Evolutionary conservation across 2,797 vertebrate species (phyloP).

Genomic region (Thunnus albacares): DNA sequence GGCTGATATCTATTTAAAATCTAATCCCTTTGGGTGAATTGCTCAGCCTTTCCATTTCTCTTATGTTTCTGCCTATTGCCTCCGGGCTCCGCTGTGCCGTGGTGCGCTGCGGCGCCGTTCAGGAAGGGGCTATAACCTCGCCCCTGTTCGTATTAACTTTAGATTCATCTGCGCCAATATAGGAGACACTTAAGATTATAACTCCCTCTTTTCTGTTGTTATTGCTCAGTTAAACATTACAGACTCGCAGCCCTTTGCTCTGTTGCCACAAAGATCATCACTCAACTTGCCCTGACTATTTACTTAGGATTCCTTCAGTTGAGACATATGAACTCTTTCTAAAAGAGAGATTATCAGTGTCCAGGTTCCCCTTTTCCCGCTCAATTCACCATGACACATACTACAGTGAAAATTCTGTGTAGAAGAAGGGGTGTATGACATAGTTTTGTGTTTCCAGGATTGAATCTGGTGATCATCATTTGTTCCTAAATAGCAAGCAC

Average conservation of each 20-base stretch:
- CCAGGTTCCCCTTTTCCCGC: neutral
- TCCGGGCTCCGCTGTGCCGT: conserved; percentile 65
- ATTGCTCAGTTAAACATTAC: conserved; percentile 68
- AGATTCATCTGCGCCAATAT: conserved; percentile 71
- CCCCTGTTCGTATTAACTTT: conserved; percentile 78
- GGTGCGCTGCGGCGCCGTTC: conserved; percentile 58
- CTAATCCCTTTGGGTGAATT: conserved; percentile 81
- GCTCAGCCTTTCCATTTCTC: conserved; percentile 79
- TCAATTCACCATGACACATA: neutral
- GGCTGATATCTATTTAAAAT: conserved; percentile 86
- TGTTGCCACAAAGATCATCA: conserved; percentile 31
- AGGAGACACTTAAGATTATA: conserved; percentile 73
- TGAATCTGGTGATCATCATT: conserved; percentile 38
- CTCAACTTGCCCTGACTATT: conserved; percentile 38
- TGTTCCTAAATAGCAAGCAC: conserved; percentile 31
- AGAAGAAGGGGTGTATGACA: neutral
- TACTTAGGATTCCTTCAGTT: conserved; percentile 37
- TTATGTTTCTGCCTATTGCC: conserved; percentile 81
- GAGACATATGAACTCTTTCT: conserved; percentile 25
- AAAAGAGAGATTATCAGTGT: conserved; percentile 13
- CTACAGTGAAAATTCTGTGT: neutral
- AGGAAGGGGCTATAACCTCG: conserved; percentile 78
- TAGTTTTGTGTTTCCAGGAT: conserved; percentile 16
- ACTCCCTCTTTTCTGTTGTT: conserved; percentile 71
- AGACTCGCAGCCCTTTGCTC: conserved; percentile 45